phyloP scores from a whole-genome alignment of 2,113 vertebrate species.

The Typhlomys cinereus region DNA sequence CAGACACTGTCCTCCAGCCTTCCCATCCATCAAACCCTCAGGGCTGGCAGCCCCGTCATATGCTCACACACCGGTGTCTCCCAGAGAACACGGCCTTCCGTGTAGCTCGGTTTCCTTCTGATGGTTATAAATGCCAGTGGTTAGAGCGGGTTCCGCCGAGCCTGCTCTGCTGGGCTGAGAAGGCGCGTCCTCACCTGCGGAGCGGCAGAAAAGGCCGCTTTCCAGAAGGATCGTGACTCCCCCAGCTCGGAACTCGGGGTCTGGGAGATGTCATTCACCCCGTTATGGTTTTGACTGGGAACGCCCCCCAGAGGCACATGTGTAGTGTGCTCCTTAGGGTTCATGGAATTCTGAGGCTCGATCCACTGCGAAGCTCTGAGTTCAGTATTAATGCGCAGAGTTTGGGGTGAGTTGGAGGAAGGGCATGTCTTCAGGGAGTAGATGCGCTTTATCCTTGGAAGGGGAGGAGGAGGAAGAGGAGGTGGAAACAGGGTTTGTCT shows the following conservation, averaged over 20 bases:
- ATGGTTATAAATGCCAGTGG: conserved; percentile 56
- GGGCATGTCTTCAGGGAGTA: not conserved
- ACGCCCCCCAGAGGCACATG: not conserved
- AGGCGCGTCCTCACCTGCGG: not conserved
- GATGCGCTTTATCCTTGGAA: not conserved
- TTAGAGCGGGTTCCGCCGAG: not conserved
- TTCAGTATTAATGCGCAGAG: not conserved
- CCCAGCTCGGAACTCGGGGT: not conserved
- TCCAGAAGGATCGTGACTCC: not conserved
- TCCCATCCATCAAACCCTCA: conserved; percentile 58
- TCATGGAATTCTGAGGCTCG: not conserved
- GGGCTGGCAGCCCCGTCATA: not conserved
- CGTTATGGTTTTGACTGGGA: not conserved
- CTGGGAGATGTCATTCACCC: not conserved
- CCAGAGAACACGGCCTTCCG: not conserved
- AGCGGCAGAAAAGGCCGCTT: not conserved
- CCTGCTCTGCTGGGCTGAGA: not conserved
- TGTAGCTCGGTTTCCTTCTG: conserved; percentile 31
- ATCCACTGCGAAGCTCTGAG: not conserved
- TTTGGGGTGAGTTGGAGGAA: not conserved
- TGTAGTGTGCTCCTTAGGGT: not conserved
- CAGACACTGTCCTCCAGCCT: conserved; percentile 42
- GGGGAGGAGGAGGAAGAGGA: not conserved
- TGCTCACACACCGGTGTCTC: not conserved
- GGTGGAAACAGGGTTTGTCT: not conserved